These are phyloP conservation scores for Poeciliopsis retropinna DNA, from an alignment of 2,113 vertebrate genomes.

Conservation along the genomic window DNA sequence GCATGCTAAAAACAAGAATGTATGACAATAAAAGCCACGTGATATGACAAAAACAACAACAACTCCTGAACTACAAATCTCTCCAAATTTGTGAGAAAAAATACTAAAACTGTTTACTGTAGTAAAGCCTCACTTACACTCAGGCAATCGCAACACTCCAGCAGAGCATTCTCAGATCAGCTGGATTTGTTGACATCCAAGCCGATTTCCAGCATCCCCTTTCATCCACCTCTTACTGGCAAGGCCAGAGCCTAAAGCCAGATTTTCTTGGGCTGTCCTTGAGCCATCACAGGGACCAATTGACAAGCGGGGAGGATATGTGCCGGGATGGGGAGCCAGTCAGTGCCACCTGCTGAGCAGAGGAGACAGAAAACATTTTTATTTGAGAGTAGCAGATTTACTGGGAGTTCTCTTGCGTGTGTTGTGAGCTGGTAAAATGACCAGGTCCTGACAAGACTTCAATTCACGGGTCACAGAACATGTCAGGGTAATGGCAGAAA, in stretches of 20 bases:
- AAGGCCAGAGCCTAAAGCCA: constrained; percentile 38
- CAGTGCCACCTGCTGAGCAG: constrained; percentile 66
- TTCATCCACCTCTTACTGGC: constrained; percentile 42
- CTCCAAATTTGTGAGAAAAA: neutral
- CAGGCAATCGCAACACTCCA: neutral
- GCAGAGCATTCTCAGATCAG: constrained; percentile 2
- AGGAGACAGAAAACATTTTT: constrained; percentile 41
- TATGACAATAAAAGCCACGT: neutral
- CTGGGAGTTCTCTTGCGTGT: constrained; percentile 57
- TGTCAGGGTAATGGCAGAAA: constrained; percentile 76
- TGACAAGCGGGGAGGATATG: constrained; percentile 58
- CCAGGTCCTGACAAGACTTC: constrained; percentile 80
- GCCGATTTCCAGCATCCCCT: constrained; percentile 22
- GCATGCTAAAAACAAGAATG: neutral
- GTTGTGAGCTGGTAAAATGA: constrained; percentile 74
- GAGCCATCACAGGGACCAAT: constrained; percentile 49
- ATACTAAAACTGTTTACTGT: neutral
- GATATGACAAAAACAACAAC: neutral
- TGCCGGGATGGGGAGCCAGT: constrained; percentile 41
- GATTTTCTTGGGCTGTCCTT: constrained; percentile 62
- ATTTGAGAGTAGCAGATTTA: constrained; percentile 56
- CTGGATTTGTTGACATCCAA: constrained; percentile 29
- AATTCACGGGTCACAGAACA: constrained; percentile 80
- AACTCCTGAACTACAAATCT: neutral
- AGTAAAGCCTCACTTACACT: neutral